Base-by-base conservation (phyloP, 2,113 vertebrate genomes). In the Pseudopipra pipra region DNA sequence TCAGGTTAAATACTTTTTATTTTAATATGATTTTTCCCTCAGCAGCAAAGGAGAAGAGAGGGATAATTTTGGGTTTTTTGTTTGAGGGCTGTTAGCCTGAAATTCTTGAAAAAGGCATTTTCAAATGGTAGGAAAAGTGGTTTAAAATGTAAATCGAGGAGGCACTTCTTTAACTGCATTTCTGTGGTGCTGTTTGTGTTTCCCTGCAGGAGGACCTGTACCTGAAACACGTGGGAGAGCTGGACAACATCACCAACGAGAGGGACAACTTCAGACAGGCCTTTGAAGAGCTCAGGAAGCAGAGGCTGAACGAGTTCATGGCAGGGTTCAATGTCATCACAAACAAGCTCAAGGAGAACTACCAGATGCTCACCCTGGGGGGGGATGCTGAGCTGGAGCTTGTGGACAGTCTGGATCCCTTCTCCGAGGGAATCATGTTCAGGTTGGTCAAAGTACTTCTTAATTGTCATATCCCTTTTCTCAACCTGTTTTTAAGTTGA, bases 281-380 rank as follows among this genome's bases (percentile, higher is more conserved):
- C 74, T 99, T 97, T 78, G 99, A 99, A 96, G 98, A 99, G 46
- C 98, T 99, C 59, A 97, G 99, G 65, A 99, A 99, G 65, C 99
- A 98, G 89, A 98, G 99, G 31, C 99, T 99, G 58, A 99, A 99
- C 37, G 99, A 99, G 84, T 99, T 99, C 89, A 99, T 99, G 99
- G 98, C 98, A 4, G 99, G 99, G 6, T 99, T 99, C 96, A 99
- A 99, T 81, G 93, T 98, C 52, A 99, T 99, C 97, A 99, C 99
- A 28, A 99, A 98, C 96, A 99, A 99, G 87, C 98, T 99, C 96
- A 99, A 99, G 95, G 99, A 99, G 88, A 99, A 99, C 97, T 99
- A 99, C 97, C 99, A 99, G 96, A 99, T 99, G 99, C 98, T 99
- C 6, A 99, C 99, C 5, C 92, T 99, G 89, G 99, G 99, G 81